Conservation (phyloP, 2,797 vertebrate genomes). For the Schizothorax lantsangensis region DNA sequence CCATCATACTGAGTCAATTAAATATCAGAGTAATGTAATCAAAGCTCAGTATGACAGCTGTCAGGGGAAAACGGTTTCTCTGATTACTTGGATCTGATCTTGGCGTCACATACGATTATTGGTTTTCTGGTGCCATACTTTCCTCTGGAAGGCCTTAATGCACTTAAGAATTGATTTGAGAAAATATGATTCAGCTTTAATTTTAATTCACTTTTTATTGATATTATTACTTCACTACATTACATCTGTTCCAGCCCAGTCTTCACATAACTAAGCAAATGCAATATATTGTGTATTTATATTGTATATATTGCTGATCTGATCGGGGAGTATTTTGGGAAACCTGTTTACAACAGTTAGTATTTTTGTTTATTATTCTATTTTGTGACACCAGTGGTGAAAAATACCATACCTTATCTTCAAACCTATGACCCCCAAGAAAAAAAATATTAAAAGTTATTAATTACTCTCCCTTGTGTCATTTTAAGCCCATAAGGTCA, state of each 20-base stretch:
- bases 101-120: not conserved
- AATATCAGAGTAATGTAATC: slow-evolving; percentile 14
- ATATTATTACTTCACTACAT: not conserved
- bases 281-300: not conserved
- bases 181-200: slow-evolving; percentile 16
- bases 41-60: slow-evolving; percentile 23
- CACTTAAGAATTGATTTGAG: slow-evolving; percentile 25
- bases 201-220: not conserved
- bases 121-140: slow-evolving; percentile 13
- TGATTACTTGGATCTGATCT: slow-evolving; percentile 30
- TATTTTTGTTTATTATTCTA: not conserved
- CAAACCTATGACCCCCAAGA: no score
- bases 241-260: not conserved
- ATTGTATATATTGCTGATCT: not conserved
- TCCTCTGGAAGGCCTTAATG: slow-evolving; percentile 22
- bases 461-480: no score
- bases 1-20: slow-evolving; percentile 37
- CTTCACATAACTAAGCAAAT: not conserved
- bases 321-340: not conserved
- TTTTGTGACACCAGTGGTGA: not conserved
- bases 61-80: slow-evolving; percentile 14
- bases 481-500: not conserved
- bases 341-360: not conserved
- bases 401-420: not conserved
- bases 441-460: no score